Percentiles rank a stretch among this genome's conserved stretches.
Conservation (phyloP, 2,113 vertebrate species). For the Chaetops frenatus region DNA sequence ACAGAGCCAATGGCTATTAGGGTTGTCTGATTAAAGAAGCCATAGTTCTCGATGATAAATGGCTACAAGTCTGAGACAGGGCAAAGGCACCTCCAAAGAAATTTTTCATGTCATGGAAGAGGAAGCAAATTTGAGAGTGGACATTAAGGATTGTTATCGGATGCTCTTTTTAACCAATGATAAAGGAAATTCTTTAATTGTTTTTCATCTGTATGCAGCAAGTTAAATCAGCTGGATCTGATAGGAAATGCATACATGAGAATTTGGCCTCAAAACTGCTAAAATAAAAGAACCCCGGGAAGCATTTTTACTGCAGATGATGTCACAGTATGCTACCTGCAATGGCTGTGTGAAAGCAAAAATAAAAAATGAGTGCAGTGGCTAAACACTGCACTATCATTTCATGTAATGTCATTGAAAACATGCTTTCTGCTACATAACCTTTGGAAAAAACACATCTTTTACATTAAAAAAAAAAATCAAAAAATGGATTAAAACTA, state of each 20-base stretch:
- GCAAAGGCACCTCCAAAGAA: constrained; percentile 50
- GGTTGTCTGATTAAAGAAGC: constrained; percentile 53
- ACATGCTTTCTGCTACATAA: neutral
- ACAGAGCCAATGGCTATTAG: constrained; percentile 38
- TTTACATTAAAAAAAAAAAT: neutral
- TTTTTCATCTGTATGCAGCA: neutral
- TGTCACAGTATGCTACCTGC: neutral
- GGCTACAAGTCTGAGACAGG: constrained; percentile 17
- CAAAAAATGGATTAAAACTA: neutral
- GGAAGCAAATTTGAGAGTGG: constrained; percentile 40
- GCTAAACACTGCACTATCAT: neutral
- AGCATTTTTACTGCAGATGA: neutral
- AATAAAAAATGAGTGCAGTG: neutral
- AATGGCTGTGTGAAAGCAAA: neutral
- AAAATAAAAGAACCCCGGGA: neutral
- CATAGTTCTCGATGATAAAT: constrained; percentile 59
- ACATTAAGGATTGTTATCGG: constrained; percentile 44
- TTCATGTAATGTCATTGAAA: neutral
- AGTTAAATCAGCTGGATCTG: neutral
- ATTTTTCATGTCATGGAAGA: constrained; percentile 64
- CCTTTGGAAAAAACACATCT: neutral
- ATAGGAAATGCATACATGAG: neutral
- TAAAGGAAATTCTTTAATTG: constrained; percentile 61
- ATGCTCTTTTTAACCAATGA: constrained; percentile 50
- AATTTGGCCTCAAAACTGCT: neutral